Evolutionary conservation across 2,888 invertebrate genomes (phyloP).

Genomic region (Ligdia adustata): DNA sequence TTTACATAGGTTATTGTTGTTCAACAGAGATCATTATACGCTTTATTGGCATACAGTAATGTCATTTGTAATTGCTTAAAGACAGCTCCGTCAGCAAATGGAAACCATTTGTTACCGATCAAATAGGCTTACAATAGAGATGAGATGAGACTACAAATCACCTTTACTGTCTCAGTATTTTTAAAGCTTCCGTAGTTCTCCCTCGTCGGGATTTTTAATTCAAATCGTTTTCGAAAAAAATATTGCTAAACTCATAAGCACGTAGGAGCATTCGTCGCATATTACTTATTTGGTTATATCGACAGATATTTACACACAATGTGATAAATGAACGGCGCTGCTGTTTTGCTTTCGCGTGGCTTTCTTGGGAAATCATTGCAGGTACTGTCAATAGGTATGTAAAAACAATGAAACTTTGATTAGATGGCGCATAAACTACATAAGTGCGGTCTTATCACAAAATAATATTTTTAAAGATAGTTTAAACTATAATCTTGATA

Average conservation of each 20-base stretch:
- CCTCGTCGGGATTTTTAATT: too few relatives aligned
- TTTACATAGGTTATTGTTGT: slow-evolving; percentile 16
- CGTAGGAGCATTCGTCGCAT: slow-evolving; percentile 30
- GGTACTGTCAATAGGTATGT: slow-evolving; percentile 54
- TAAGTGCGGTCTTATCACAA: too few relatives aligned
- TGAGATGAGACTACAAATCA: too few relatives aligned
- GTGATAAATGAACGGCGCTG: slow-evolving; percentile 65
- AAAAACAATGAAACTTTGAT: slow-evolving; percentile 50
- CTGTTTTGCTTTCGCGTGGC: slow-evolving; percentile 64
- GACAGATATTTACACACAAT: slow-evolving; percentile 74
- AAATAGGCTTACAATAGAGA: not conserved
- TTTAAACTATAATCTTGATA: too few relatives aligned
- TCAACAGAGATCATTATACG: slow-evolving; percentile 2
- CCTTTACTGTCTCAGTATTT: too few relatives aligned
- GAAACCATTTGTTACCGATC: not conserved
- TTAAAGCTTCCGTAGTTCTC: too few relatives aligned
- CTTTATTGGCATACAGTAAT: slow-evolving; percentile 1
- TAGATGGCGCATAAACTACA: slow-evolving; percentile 33
- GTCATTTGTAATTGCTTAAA: not conserved
- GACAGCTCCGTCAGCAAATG: not conserved
- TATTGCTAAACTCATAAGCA: slow-evolving; percentile 45
- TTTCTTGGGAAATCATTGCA: slow-evolving; percentile 57
- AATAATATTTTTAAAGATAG: too few relatives aligned
- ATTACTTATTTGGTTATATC: slow-evolving; percentile 71
- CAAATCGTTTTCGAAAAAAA: too few relatives aligned